phyloP scores from a whole-genome alignment of 2,888 invertebrate species.

The Poecilus cupreus region DNA sequence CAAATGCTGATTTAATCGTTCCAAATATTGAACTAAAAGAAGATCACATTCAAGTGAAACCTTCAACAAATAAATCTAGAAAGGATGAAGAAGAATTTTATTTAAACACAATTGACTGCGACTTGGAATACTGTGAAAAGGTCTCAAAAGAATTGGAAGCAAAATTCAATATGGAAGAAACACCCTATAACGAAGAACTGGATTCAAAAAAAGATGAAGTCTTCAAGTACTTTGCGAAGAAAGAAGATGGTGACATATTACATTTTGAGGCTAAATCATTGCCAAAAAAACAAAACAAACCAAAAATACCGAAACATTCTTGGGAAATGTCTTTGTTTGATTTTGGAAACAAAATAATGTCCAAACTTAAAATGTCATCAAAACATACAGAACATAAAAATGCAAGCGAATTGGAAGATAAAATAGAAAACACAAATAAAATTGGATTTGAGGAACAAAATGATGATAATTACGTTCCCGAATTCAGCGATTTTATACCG shows the following conservation, averaged over 20 bases:
- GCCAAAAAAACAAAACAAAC: background rate
- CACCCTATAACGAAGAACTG: background rate
- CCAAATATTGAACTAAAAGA: background rate
- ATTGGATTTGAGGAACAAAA: no score
- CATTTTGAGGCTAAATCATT: no score
- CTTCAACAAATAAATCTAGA: background rate
- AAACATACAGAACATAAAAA: no score
- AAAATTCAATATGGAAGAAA: background rate
- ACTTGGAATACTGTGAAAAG: background rate
- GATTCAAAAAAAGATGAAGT: background rate
- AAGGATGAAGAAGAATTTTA: background rate
- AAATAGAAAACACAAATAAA: no score
- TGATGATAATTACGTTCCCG: no score
- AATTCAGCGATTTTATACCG: no score
- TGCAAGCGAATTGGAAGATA: no score
- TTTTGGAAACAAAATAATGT: background rate
- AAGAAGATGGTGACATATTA: no score
- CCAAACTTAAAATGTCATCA: background rate
- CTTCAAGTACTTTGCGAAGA: no score
- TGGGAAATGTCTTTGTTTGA: background rate
- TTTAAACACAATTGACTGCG: background rate
- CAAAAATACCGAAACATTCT: background rate
- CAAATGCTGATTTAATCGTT: no score
- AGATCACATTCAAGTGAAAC: background rate
- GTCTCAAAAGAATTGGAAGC: background rate